Evolutionary conservation across 2,888 invertebrate species (phyloP).

Genomic region (Folsomia candida): DNA sequence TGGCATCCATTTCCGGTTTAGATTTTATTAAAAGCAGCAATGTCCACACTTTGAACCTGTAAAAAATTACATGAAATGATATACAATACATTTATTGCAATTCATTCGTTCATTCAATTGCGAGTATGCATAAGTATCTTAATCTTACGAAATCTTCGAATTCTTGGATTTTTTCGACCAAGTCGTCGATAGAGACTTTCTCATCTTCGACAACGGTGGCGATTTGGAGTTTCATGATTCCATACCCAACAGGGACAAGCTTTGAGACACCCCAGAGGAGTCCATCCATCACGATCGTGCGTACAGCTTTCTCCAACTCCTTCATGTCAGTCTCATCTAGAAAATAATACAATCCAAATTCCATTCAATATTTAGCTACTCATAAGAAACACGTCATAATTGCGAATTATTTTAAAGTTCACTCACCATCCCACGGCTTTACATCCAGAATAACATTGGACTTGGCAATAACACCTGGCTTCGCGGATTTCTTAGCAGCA

Average conservation of each 20-base stretch:
- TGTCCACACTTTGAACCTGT: conserved; percentile 63
- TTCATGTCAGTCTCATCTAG: conserved; percentile 87
- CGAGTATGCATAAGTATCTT: not conserved
- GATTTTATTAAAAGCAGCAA: conserved; percentile 93
- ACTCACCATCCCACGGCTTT: conserved; percentile 73
- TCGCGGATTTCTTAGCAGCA: conserved; percentile 90
- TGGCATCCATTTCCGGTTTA: conserved; percentile 55
- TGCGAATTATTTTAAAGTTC: not conserved
- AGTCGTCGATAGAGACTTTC: conserved; percentile 85
- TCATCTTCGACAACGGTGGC: conserved; percentile 92
- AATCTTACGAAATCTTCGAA: conserved; percentile 73
- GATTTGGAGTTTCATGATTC: conserved; percentile 88
- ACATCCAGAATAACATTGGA: conserved; percentile 91
- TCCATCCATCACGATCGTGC: conserved; percentile 76
- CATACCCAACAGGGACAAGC: conserved; percentile 85
- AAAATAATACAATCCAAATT: conserved; percentile 3
- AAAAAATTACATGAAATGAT: not conserved
- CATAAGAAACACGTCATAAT: not conserved
- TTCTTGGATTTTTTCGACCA: conserved; percentile 81
- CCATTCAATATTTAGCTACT: not conserved
- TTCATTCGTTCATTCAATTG: not conserved
- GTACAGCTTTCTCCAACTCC: conserved; percentile 74
- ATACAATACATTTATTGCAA: not conserved
- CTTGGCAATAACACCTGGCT: conserved; percentile 86
- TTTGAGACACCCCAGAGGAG: conserved; percentile 86